Conservation (phyloP, 2,888 invertebrate species). For the Zhuqinia jingwanae region DNA sequence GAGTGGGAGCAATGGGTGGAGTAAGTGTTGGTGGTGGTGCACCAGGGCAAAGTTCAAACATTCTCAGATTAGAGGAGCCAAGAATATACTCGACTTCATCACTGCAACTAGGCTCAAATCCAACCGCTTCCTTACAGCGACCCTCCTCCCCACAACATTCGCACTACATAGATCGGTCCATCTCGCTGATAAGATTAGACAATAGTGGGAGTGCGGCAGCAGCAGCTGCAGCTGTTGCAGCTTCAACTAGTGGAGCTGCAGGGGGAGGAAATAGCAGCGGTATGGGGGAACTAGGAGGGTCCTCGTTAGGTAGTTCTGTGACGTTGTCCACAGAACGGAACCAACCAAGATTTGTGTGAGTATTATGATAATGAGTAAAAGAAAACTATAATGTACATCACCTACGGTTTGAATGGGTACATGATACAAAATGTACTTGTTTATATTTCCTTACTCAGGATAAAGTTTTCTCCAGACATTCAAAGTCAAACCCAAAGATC, state of each 20-base stretch:
- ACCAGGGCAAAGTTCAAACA: constrained; percentile 72
- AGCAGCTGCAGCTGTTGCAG: constrained; percentile 46
- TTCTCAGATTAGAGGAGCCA: constrained; percentile 78
- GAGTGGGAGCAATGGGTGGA: constrained; percentile 67
- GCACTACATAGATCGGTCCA: constrained; percentile 79
- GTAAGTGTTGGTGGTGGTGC: constrained; percentile 66
- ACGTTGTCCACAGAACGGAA: constrained; percentile 74
- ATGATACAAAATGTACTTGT: not conserved
- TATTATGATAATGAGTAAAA: no score
- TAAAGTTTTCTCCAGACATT: constrained; percentile 74
- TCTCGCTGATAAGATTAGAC: constrained; percentile 78
- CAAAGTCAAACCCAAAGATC: constrained; percentile 65
- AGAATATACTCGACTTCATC: constrained; percentile 79
- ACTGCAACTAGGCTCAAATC: constrained; percentile 77
- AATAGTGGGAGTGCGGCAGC: constrained; percentile 73
- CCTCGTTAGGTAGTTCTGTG: constrained; percentile 74
- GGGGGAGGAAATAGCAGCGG: constrained; percentile 64
- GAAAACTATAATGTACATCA: not conserved
- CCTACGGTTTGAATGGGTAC: no score
- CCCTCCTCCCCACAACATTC: constrained; percentile 78
- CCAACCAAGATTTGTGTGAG: constrained; percentile 77
- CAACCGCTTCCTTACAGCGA: constrained; percentile 72
- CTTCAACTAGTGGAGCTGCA: constrained; percentile 60
- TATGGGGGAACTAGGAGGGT: constrained; percentile 56
- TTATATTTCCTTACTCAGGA: constrained; percentile 43